phyloP scores from a whole-genome alignment of 2,113 vertebrate genomes.

The Aleadryas rufinucha region DNA sequence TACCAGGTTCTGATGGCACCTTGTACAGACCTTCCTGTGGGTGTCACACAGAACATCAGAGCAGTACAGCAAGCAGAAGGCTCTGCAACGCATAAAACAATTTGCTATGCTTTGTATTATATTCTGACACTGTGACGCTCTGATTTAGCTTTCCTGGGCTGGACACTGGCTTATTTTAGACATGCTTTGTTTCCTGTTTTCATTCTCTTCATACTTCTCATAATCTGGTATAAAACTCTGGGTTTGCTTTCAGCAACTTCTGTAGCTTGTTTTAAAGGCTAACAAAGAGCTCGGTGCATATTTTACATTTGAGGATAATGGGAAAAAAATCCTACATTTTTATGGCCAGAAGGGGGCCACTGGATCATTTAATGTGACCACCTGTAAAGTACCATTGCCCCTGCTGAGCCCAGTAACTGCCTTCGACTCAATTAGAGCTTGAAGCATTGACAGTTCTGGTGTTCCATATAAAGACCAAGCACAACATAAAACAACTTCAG shows the following conservation, averaged over 20 bases:
- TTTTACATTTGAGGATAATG: conserved; percentile 31
- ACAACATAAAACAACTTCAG: conserved; percentile 31
- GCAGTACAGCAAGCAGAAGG: background rate
- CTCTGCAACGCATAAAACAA: background rate
- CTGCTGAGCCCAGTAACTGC: background rate
- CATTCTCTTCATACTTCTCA: background rate
- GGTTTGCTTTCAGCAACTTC: conserved; percentile 29
- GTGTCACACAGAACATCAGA: accelerated
- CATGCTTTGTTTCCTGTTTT: conserved; percentile 25
- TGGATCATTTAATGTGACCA: conserved; percentile 50
- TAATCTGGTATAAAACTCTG: background rate
- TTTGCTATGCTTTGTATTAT: background rate
- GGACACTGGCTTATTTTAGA: background rate
- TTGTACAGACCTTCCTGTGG: background rate
- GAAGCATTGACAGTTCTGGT: conserved; percentile 20
- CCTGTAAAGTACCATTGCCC: conserved; percentile 18
- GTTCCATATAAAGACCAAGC: conserved; percentile 3
- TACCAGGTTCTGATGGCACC: background rate
- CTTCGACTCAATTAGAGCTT: conserved; percentile 23
- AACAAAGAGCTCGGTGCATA: conserved; percentile 4
- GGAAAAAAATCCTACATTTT: conserved; percentile 29
- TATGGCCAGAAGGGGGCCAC: conserved; percentile 40
- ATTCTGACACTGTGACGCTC: background rate
- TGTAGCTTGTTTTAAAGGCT: conserved; percentile 29
- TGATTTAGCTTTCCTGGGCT: background rate